phyloP scores from a whole-genome alignment of 2,797 vertebrate genomes.

The Chaetodon trifasciatus region DNA sequence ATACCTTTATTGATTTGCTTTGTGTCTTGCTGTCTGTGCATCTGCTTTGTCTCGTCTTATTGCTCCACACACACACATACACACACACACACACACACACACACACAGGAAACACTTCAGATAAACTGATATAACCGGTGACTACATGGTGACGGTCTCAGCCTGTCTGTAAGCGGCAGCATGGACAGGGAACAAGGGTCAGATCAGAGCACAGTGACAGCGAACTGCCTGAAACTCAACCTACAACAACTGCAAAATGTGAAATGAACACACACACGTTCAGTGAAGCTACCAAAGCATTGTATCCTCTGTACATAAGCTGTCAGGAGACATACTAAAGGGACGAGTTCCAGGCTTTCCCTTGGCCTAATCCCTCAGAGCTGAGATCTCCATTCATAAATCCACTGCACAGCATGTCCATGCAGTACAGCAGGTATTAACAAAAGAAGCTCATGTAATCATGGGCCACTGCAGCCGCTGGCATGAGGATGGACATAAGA shows the following conservation, averaged over 20 bases:
- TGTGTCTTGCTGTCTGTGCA: neutral
- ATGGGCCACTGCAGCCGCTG: neutral
- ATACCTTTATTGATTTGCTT: conserved; percentile 40
- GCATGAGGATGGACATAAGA: neutral
- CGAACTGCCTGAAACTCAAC: neutral
- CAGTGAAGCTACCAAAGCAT: neutral
- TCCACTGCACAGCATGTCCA: conserved; percentile 39
- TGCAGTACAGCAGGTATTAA: conserved; percentile 56
- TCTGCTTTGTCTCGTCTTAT: neutral
- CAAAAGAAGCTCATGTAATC: conserved; percentile 42
- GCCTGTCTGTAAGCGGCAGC: conserved; percentile 25
- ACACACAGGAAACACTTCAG: neutral
- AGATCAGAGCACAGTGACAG: conserved; percentile 4
- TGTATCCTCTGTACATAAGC: too few relatives aligned
- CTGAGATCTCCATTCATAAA: conserved; percentile 66
- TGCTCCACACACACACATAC: neutral
- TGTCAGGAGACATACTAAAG: conserved; percentile 1
- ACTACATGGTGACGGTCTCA: neutral
- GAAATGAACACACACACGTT: neutral
- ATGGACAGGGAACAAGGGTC: conserved; percentile 51
- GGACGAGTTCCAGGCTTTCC: conserved; percentile 21
- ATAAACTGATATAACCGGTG: neutral
- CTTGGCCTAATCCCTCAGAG: conserved; percentile 46
- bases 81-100: neutral
- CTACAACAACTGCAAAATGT: neutral